Percentiles rank a stretch among this genome's conserved stretches.
Conservation (phyloP, 2,113 vertebrate species). For the Manacus vitellinus region DNA sequence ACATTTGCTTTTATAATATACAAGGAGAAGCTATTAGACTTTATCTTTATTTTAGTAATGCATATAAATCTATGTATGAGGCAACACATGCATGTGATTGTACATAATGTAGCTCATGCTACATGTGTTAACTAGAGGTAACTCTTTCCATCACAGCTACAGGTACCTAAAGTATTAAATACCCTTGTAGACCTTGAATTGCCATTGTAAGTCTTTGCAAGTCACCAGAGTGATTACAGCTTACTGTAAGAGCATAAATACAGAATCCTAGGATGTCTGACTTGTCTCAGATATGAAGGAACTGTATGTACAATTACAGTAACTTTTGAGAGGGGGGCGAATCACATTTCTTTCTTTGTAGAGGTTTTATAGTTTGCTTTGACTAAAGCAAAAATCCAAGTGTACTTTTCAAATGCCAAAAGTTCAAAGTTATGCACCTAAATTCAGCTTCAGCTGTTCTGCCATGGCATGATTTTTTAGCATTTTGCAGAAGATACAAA, state of each 20-base stretch:
- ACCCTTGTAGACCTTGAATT: neutral
- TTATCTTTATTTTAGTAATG: neutral
- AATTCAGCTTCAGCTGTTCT: neutral
- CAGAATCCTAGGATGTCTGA: neutral
- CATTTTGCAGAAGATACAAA: neutral
- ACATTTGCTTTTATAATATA: neutral
- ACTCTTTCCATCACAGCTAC: neutral
- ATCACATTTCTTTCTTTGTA: neutral
- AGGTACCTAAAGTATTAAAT: neutral
- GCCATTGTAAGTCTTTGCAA: neutral
- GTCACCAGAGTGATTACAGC: neutral
- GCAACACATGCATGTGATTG: neutral
- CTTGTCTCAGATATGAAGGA: neutral
- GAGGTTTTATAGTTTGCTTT: neutral
- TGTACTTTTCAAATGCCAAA: neutral
- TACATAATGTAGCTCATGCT: neutral
- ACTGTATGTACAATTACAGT: neutral
- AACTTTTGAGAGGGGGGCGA: neutral
- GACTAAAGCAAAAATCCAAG: neutral
- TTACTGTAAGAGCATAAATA: neutral
- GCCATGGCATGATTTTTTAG: neutral
- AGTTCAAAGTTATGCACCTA: neutral
- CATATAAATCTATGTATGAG: neutral
- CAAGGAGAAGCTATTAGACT: neutral
- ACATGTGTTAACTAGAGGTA: neutral